These are phyloP conservation scores for Laupala kohalensis DNA, from an alignment of 1,140 invertebrate species.

Conservation along the genomic window DNA sequence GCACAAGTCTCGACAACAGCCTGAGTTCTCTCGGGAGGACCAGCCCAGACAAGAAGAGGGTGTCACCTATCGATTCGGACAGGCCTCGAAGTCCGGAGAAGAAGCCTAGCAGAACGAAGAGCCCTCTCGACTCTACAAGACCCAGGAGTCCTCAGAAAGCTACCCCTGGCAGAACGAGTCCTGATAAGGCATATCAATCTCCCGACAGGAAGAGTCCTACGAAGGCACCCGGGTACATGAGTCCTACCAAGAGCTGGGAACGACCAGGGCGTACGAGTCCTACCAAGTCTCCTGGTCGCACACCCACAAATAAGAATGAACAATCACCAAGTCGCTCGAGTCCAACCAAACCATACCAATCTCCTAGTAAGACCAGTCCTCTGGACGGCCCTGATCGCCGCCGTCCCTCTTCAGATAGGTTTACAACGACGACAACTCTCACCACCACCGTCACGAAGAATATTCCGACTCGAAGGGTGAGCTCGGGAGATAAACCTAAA, in stretches of 20 bases:
- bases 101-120: neutral
- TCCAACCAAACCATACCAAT: slow-evolving; percentile 4
- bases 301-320: slow-evolving; percentile 2
- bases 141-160: slow-evolving; percentile 22
- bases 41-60: slow-evolving; percentile 1
- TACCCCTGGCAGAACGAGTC: neutral
- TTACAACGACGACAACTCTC: neutral
- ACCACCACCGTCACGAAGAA: neutral
- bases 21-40: slow-evolving; percentile 1
- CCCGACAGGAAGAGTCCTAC: neutral
- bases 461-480: slow-evolving; percentile 12
- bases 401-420: neutral
- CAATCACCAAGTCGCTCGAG: neutral
- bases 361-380: neutral
- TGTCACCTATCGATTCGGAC: neutral
- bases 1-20: slow-evolving; percentile 9
- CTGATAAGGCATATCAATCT: neutral
- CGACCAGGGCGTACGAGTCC: neutral
- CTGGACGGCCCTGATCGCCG: neutral
- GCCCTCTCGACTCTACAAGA: slow-evolving; percentile 34
- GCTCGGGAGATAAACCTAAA: slow-evolving; percentile 17
- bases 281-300: neutral
- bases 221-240: neutral
- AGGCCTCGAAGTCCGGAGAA: slow-evolving; percentile 5
- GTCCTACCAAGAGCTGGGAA: neutral